phyloP scores from a whole-genome alignment of 2,113 vertebrate genomes.

The Vanacampus margaritifer region DNA sequence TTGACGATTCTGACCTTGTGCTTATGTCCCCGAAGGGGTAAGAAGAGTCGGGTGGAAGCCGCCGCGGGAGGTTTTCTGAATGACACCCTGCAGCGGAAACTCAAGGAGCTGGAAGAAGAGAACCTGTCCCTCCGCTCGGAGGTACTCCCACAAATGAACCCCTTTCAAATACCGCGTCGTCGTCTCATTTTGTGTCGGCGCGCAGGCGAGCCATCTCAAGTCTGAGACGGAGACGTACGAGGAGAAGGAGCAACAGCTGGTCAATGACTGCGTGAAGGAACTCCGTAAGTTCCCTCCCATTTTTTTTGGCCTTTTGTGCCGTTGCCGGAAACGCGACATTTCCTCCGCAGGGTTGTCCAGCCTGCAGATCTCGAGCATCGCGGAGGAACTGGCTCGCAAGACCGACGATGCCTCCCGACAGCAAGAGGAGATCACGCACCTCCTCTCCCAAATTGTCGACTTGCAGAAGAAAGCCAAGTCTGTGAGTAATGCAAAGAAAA shows the following conservation, averaged over 20 bases:
- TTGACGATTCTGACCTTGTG: not conserved
- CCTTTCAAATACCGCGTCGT: too few species aligned
- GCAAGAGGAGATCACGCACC: conserved; percentile 97
- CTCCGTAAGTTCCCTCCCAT: conserved; percentile 77
- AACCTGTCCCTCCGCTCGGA: conserved; percentile 93
- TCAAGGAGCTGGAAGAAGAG: conserved; percentile 93
- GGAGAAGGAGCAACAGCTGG: conserved; percentile 96
- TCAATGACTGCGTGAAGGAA: conserved; percentile 96
- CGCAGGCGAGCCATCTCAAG: conserved; percentile 89
- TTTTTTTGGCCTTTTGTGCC: too few species aligned
- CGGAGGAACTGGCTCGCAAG: conserved; percentile 92
- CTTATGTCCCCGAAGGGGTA: conserved; percentile 68
- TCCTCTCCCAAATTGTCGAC: conserved; percentile 94
- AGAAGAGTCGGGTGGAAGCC: conserved; percentile 75
- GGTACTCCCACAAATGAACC: conserved; percentile 60
- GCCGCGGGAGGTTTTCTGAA: conserved; percentile 82
- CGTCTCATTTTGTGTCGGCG: not conserved
- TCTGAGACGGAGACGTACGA: conserved; percentile 95
- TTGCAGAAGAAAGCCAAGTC: conserved; percentile 96
- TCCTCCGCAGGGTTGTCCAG: conserved; percentile 82
- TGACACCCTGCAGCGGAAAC: conserved; percentile 89
- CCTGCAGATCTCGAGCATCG: conserved; percentile 87
- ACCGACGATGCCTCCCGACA: conserved; percentile 93
- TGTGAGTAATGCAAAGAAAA: conserved; percentile 60
- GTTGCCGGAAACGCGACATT: not conserved